A percentile compares a stretch with the other conserved stretches of the same genome.
These are phyloP conservation scores for Salmo trutta DNA, from an alignment of 2,797 vertebrate genomes.

Conservation along the genomic window DNA sequence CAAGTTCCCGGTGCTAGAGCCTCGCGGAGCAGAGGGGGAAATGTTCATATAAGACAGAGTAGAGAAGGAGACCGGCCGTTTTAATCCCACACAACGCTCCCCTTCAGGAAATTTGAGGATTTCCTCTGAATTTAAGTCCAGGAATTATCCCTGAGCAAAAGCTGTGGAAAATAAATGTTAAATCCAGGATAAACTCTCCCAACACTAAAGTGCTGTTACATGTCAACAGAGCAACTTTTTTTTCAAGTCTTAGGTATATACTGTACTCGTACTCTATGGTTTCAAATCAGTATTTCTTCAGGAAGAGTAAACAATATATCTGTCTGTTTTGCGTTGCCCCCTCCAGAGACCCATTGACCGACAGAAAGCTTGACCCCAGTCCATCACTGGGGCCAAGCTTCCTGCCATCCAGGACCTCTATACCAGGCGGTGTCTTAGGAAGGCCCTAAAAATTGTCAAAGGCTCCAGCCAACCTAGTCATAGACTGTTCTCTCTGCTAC, in stretches of 20 bases:
- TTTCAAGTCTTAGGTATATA: not conserved
- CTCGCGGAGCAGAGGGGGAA: conserved; percentile 5
- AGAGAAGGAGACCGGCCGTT: conserved; percentile 23
- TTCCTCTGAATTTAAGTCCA: conserved; percentile 35
- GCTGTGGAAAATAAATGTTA: conserved; percentile 33
- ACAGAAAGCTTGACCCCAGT: conserved; percentile 33
- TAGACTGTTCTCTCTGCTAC: no score
- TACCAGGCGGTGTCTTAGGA: no score
- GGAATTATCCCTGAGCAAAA: conserved; percentile 24
- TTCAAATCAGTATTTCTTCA: conserved; percentile 45
- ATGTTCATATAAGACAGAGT: conserved; percentile 43
- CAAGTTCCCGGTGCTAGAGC: conserved; percentile 24
- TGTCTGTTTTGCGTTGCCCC: conserved; percentile 51
- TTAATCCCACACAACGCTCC: conserved; percentile 52
- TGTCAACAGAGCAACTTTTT: conserved; percentile 34
- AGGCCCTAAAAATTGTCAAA: no score
- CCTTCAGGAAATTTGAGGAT: conserved; percentile 40
- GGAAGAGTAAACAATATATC: conserved; percentile 45
- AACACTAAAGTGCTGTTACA: conserved; percentile 10
- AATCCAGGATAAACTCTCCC: conserved; percentile 38
- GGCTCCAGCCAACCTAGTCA: no score
- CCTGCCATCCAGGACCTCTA: no score
- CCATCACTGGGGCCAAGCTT: no score
- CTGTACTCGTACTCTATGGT: not conserved
- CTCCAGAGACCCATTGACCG: conserved; percentile 59